Base-by-base conservation (phyloP, 2,888 invertebrate species). In the Tetragonula carbonaria region DNA sequence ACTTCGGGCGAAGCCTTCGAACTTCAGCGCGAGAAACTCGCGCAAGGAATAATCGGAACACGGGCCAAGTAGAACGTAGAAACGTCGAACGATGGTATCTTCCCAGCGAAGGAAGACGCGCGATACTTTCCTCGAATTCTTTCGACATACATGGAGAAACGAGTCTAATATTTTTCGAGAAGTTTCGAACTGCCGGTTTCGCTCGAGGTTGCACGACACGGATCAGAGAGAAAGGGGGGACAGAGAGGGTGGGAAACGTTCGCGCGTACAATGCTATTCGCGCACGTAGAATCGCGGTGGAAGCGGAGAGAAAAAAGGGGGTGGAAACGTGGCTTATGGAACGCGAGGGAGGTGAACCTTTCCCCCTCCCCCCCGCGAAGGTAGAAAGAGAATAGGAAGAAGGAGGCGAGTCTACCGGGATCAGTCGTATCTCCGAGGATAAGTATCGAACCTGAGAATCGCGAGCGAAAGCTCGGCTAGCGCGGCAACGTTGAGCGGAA, bases 271-370 rank as follows among this genome's bases (percentile, higher is more conserved):
- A 1, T 23, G n/a, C 23, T 92, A 28, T 91, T 53, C 55, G 62
- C 38, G 73, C 50, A 3, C 55, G 4, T 45, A 91, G 91, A 91
- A 91, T 92, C 93, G 89, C 74, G 63, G 59, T 50, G 21, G n/a
- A 14, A 16, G 33, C 16, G 4, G 53, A 90, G 38, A 33, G 28
- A 53, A 65, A 50, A 33, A 53, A 59, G 45, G 33, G 73, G 91
- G 90, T 87, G 91, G 93, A 90, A 91, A 92, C 91, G 92, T 93
- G 92, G 94, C 62, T 70, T 14, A 38, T 76, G 57, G 59, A 84
- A 80, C 74, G 79, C 66, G 77, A 80, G 72, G 71, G 66, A 62
- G 68, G 79, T 74, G 45, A 11, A 2, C 45, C 45, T 45, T 45
- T 8, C 38, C 0, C 8, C 45, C 45, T 11, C 8, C 45, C 45